Conservation (phyloP, 1,140 invertebrate species). For the Diplogasteroides magnus region DNA sequence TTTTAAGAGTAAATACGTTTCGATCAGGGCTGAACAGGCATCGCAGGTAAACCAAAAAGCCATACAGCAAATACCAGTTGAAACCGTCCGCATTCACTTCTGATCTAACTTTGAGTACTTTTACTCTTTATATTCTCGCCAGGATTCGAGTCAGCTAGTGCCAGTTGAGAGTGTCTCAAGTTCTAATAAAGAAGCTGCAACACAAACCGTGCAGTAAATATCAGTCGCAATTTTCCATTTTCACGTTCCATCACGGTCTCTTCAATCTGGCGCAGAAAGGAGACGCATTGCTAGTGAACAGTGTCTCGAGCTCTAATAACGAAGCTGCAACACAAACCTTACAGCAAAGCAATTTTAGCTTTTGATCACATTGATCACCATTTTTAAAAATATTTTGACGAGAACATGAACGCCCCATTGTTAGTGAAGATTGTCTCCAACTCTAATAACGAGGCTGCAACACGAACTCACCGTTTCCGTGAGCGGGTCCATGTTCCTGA, state of each 20-base stretch:
- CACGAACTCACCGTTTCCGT: conserved; percentile 81
- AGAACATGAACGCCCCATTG: background rate
- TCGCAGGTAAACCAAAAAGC: too few relatives aligned
- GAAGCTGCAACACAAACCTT: conserved; percentile 6
- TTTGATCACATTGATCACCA: background rate
- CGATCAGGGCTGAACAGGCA: too few relatives aligned
- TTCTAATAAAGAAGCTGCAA: conserved; percentile 6
- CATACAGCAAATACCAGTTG: background rate
- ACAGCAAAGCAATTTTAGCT: background rate
- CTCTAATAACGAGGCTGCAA: conserved; percentile 1
- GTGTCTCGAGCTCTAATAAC: background rate
- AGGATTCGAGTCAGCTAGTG: too few relatives aligned
- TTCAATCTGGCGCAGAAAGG: too few relatives aligned
- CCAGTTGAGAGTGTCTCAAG: too few relatives aligned
- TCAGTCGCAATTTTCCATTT: too few relatives aligned
- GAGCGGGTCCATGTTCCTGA: conserved; percentile 85
- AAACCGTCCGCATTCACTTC: too few relatives aligned
- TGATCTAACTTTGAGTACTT: too few relatives aligned
- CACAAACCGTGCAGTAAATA: background rate
- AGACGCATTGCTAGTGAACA: too few relatives aligned
- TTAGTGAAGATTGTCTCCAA: background rate
- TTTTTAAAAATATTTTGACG: conserved; percentile 19
- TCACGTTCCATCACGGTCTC: too few relatives aligned
- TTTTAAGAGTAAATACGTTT: too few relatives aligned
- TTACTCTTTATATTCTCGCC: too few relatives aligned